Base-by-base conservation (phyloP, 2,113 vertebrate genomes). In the Cyphomyrus plagiostoma region DNA sequence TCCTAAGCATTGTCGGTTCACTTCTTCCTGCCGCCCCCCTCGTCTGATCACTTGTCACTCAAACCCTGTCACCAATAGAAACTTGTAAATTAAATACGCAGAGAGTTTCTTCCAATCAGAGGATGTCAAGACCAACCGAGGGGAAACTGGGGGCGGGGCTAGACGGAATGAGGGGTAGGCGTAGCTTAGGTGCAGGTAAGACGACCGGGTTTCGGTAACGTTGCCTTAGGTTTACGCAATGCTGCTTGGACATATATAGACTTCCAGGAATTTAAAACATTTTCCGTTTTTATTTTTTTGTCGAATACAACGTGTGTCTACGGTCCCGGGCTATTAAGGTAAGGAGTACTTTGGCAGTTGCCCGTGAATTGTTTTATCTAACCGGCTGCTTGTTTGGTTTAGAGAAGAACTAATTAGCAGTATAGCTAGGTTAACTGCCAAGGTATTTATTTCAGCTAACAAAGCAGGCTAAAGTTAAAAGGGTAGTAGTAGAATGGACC, bases 191-290 rank as follows among this genome's bases (percentile, higher is more conserved):
- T 46, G 30, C 87, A 88, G 87, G 87, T 88, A 88, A 88, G 23
- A 62, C 87, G 17, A 26, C 35, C 35, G 87, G 56, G 56, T 42
- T 62, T 88, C 42, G 42, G 9, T 58, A 66, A 66, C 53, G 87
- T 66, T 84, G 39, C 15, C 39, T 30, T 11, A 21, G 56, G 52
- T 88, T 88, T 26, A 19, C 30, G 87, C 48, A 53, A 53, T 53
- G 85, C 85, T 17, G 23, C 15, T 87, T 35, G 85, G 26, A 10
- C 17, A 87, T 52, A 87, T 62, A 42, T 45, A 88, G 56, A 66
- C 87, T 88, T 62, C 11, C 87, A 19, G 87, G 87, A 88, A 21
- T 88, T 88, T 39, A 26, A 88, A 88, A 21, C 53, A 45, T 23
- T 88, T 88, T 88, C 39, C 35, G 21, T 62, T 39, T 35, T 35